Evolutionary conservation across 2,888 invertebrate genomes (phyloP).

Genomic region (Cyaniris semiargus): DNA sequence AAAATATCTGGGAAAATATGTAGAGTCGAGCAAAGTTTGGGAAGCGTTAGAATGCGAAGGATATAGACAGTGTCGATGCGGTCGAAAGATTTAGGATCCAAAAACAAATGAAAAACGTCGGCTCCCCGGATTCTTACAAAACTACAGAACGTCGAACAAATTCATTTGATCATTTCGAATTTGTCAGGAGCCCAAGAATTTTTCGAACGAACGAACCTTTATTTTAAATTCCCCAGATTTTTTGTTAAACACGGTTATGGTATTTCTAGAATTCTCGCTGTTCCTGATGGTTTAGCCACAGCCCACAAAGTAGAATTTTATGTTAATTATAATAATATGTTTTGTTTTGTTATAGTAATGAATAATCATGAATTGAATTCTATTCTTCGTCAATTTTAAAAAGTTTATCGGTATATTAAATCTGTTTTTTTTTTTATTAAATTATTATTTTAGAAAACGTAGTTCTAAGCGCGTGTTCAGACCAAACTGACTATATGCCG

Average conservation of each 20-base stretch:
- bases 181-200: slow-evolving; percentile 52
- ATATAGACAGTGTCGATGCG: slow-evolving; percentile 65
- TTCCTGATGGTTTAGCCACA: background rate
- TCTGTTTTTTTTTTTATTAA: too few relatives aligned
- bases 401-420: too few relatives aligned
- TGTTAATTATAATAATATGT: background rate
- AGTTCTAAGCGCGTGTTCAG: too few relatives aligned
- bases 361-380: too few relatives aligned
- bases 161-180: slow-evolving; percentile 65
- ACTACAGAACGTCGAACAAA: slow-evolving; percentile 59
- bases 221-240: slow-evolving; percentile 27
- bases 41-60: slow-evolving; percentile 50
- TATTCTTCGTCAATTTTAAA: too few relatives aligned
- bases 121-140: slow-evolving; percentile 54
- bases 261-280: slow-evolving; percentile 17
- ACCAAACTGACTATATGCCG: too few relatives aligned
- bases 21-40: slow-evolving; percentile 49
- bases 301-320: background rate
- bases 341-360: too few relatives aligned
- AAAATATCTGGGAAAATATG: background rate
- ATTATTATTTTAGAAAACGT: too few relatives aligned
- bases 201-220: slow-evolving; percentile 23
- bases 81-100: slow-evolving; percentile 50
- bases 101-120: slow-evolving; percentile 55
- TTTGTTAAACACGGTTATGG: slow-evolving; percentile 18